Base-by-base conservation (phyloP, 2,888 invertebrate species). In the Lordiphosa andalusiaca region DNA sequence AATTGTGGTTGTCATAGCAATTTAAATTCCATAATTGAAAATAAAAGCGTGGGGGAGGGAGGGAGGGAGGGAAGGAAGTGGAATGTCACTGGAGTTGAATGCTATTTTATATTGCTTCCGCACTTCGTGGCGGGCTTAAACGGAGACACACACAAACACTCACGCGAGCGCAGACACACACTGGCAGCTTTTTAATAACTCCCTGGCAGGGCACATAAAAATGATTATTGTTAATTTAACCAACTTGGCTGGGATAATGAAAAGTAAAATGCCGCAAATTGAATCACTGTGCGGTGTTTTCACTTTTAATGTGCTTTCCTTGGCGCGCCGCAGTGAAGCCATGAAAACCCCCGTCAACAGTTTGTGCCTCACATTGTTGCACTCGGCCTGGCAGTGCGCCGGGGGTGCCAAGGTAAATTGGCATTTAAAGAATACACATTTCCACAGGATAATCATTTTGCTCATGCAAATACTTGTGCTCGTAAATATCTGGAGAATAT, bases 161-260 rank as follows among this genome's bases (percentile, higher is more conserved):
- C 33, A 40, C 40, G 30, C 44, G 37, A 36, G n/a, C 23, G 42
- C 13, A 46, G 52, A 10, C 10, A 51, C 21, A 23, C 46, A 51
- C 41, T 36, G 38, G 36, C 38, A 47, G 13, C 39, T 41, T 50
- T 76, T 69, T 81, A 81, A 81, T 74, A 73, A 74, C 63, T 61
- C 67, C 54, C 58, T 71, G 54, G 60, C 46, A 55, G 25, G 36
- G 21, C 30, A 48, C 57, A 82, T 68, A 52, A 82, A 70, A 68
- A 62, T 58, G 57, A 74, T 75, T 59, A 72, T 70, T 77, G 72
- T 82, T 70, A 70, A 78, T 74, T 63, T 49, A 64, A 33, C 44
- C 62, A 55, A 44, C 64, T 50, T 49, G 55, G 55, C 42, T 19
- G 41, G 42, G 41, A 58, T 56, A 73, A 67, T 62, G 51, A 59